A percentile compares a stretch with the other conserved stretches of the same genome.
These are phyloP conservation scores for Nematostella vectensis DNA, from an alignment of 92 coral and sea anemone species.

Conservation along the genomic window DNA sequence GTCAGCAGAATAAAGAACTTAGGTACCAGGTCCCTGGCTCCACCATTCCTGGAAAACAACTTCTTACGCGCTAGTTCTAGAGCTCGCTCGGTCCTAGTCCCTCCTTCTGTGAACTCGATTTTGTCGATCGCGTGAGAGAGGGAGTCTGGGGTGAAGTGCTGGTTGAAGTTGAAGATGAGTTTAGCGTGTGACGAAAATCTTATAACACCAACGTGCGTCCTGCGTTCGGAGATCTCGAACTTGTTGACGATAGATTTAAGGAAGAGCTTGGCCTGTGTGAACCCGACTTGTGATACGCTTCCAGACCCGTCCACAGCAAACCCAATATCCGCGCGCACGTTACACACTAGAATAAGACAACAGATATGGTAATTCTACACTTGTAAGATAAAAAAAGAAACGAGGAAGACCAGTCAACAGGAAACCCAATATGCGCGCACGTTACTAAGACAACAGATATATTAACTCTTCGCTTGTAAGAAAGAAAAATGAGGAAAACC, in stretches of 20 bases:
- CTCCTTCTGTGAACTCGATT: constrained; percentile 19
- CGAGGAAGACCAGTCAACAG: too few species aligned
- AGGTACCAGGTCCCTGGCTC: constrained; percentile 27
- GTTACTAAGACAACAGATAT: too few species aligned
- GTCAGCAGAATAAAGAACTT: constrained; percentile 32
- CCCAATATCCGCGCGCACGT: constrained; percentile 43
- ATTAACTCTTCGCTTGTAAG: too few species aligned
- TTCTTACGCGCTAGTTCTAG: constrained; percentile 22
- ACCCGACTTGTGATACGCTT: constrained; percentile 33
- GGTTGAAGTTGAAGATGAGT: constrained; percentile 14
- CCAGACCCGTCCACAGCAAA: constrained; percentile 39
- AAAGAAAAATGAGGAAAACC: too few species aligned
- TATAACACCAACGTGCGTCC: constrained; percentile 22
- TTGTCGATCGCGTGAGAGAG: constrained; percentile 22
- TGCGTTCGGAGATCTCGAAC: constrained; percentile 8
- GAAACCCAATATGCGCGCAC: too few species aligned
- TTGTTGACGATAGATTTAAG: constrained; percentile 17
- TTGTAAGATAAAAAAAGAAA: background rate
- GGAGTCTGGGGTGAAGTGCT: constrained; percentile 14
- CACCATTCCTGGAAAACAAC: constrained; percentile 22
- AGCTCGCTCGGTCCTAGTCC: constrained; percentile 30
- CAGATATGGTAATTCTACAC: too few species aligned
- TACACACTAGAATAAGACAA: constrained; percentile 37
- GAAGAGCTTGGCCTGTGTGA: constrained; percentile 33
- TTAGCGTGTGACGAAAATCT: constrained; percentile 17